Base-by-base conservation (phyloP, 1,140 invertebrate genomes). In the Cepaea nemoralis region DNA sequence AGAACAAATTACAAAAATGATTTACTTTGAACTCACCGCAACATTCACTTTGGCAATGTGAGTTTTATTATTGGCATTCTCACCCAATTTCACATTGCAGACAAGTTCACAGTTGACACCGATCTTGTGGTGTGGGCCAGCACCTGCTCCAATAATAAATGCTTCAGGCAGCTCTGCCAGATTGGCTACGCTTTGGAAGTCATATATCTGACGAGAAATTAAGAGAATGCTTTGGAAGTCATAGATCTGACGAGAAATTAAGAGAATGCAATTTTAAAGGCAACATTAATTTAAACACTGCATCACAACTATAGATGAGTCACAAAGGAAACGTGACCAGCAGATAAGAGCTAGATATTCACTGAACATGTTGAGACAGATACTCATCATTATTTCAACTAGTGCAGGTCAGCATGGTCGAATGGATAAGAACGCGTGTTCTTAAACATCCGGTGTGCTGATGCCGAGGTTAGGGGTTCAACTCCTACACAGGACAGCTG, bases 141-240 rank as follows among this genome's bases (percentile, higher is more conserved):
- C 97, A 31, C 96, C 97, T 59, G 97, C 97, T 74, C 97, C 97
- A 75, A 96, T 94, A 55, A 96, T 90, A 88, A 95, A 94, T n/a
- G 88, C 90, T 50, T 93, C 91, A 66, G 94, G 93, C 71, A 94
- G 91, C 1, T 86, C 94, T 86, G 87, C 88, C 24, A 91, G 82
- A 1, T 88, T 78, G 66, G 91, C 90, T 33, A 94, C 84, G 73
- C 94, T 90, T 82, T 93, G 92, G 70, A 98, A 91, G 86, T 96
- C 94, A 89, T 97, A 98, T 31, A 96, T 83, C 91, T 92, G 79
- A 39, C 24, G 5, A 81, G 33, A 67, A 31, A 66, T 8, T 1
- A 24, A 77, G 6, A n/a, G n/a, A n/a, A n/a, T n/a, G n/a, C n/a
- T n/a, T n/a, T n/a, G n/a, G n/a, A n/a, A n/a, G n/a, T n/a, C n/a